phyloP scores from a whole-genome alignment of 2,113 vertebrate genomes.

The Lipophrys pholis region DNA sequence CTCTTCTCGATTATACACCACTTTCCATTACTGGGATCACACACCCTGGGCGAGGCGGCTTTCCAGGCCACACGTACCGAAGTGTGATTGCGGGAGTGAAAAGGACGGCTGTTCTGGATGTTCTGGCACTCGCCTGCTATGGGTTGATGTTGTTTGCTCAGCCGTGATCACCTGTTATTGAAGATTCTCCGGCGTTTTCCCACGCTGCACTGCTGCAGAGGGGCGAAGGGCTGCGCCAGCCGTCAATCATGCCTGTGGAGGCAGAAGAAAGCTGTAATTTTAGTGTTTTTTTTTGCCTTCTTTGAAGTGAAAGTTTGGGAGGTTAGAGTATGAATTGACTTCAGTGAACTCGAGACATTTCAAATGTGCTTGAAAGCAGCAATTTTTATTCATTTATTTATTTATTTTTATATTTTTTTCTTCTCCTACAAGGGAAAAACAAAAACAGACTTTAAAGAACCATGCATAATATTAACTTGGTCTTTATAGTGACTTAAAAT shows the following conservation, averaged over 20 bases:
- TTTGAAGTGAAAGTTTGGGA: constrained; percentile 30
- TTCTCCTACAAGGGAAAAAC: too few species aligned
- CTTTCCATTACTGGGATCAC: constrained; percentile 65
- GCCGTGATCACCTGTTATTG: constrained; percentile 57
- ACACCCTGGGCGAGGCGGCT: constrained; percentile 30
- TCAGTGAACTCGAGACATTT: constrained; percentile 8
- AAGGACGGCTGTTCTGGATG: constrained; percentile 34
- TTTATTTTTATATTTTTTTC: background rate
- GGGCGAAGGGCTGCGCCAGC: constrained; percentile 1
- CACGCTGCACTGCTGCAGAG: constrained; percentile 22
- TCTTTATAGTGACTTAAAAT: too few species aligned
- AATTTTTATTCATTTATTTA: background rate
- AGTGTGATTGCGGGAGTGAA: constrained; percentile 40
- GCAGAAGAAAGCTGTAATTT: constrained; percentile 19
- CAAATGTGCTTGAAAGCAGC: constrained; percentile 7
- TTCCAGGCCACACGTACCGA: background rate
- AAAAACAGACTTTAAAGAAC: too few species aligned
- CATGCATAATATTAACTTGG: too few species aligned
- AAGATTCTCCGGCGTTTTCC: constrained; percentile 39
- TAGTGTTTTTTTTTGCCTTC: background rate
- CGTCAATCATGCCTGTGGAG: constrained; percentile 11
- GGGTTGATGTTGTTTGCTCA: constrained; percentile 56
- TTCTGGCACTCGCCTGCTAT: constrained; percentile 24
- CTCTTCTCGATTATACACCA: constrained; percentile 56
- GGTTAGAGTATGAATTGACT: background rate